Evolutionary conservation across 2,797 vertebrate species (phyloP).

Genomic region (Rhynchotus rufescens): DNA sequence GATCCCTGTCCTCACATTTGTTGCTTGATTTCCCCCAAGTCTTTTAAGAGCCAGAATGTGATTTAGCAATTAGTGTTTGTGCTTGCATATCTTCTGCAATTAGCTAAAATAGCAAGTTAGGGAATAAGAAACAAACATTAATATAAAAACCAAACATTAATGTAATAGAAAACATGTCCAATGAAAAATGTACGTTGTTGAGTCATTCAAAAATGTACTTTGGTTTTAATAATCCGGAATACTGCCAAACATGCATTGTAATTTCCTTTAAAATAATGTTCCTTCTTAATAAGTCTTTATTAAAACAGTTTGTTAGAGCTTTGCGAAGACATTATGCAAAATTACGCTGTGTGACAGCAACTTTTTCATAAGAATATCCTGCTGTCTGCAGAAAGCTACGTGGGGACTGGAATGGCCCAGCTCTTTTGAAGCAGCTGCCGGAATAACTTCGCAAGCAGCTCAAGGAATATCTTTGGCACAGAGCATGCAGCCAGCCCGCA

Average conservation of each 20-base stretch:
- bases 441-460: background rate
- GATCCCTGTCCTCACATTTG: conserved; percentile 12
- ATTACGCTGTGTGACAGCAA: background rate
- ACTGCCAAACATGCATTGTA: background rate
- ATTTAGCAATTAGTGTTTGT: conserved; percentile 55
- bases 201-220: conserved; percentile 15
- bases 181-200: conserved; percentile 13
- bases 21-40: conserved; percentile 57
- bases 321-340: background rate
- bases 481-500: background rate
- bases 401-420: background rate
- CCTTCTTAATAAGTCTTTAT: conserved; percentile 17
- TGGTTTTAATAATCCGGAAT: conserved; percentile 6
- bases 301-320: conserved; percentile 58
- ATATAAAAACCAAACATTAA: background rate
- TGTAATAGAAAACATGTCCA: background rate
- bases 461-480: background rate
- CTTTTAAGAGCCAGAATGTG: conserved; percentile 25
- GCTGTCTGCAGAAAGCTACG: background rate
- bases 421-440: background rate
- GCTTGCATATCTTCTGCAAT: conserved; percentile 50
- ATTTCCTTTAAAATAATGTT: conserved; percentile 31
- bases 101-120: conserved; percentile 48
- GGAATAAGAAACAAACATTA: conserved; percentile 39
- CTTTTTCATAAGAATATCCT: background rate